These are phyloP conservation scores for Acanthosepion lycidas DNA, from an alignment of 2,888 invertebrate genomes.

Conservation along the genomic window DNA sequence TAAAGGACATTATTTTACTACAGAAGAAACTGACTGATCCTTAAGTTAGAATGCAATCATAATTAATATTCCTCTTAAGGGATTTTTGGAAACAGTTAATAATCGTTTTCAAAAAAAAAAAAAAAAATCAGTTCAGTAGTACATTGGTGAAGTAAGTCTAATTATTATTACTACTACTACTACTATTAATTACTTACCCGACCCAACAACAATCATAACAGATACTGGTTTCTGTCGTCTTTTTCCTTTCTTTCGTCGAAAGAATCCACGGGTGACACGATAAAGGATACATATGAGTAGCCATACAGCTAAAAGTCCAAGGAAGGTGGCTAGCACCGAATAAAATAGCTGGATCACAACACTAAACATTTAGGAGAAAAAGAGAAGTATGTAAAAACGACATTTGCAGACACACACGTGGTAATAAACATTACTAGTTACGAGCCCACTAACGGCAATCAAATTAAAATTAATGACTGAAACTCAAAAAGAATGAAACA, in stretches of 20 bases:
- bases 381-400: neutral
- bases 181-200: neutral
- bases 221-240: neutral
- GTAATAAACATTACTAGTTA: neutral
- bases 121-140: too few species aligned
- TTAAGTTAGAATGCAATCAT: too few species aligned
- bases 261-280: constrained; percentile 8
- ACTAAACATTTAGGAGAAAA: neutral
- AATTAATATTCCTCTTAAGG: too few species aligned
- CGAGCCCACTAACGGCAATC: neutral
- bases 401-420: constrained; percentile 33
- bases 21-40: too few species aligned
- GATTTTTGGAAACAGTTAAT: too few species aligned
- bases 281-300: constrained; percentile 37
- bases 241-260: neutral
- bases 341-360: neutral
- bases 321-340: constrained; percentile 45
- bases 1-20: too few species aligned
- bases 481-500: neutral
- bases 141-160: too few species aligned
- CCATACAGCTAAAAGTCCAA: constrained; percentile 42
- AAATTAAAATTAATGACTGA: neutral
- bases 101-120: too few species aligned
- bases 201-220: neutral
- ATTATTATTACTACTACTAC: too few species aligned